Conservation (phyloP, 2,888 invertebrate genomes). For the Dimorphilus gyrociliatus region DNA sequence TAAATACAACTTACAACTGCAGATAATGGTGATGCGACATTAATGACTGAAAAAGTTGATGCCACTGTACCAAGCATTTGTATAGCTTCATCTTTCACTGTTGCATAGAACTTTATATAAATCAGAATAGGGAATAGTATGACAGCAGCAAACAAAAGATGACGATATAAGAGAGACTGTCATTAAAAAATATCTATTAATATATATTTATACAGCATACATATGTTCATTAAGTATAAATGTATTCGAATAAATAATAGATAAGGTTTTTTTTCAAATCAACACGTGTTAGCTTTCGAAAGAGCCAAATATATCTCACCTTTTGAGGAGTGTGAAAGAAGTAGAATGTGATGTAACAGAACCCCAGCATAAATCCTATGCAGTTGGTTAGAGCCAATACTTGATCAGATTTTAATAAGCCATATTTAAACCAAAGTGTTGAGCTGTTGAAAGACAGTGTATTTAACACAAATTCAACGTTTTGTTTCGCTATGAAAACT, state of each 20-base stretch:
- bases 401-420: slow-evolving; percentile 5
- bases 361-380: slow-evolving; percentile 4
- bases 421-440: slow-evolving; percentile 8
- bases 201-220: background rate
- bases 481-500: too few species aligned
- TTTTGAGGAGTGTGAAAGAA: slow-evolving; percentile 3
- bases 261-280: too few species aligned
- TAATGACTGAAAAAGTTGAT: slow-evolving; percentile 2
- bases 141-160: slow-evolving; percentile 1
- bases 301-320: slow-evolving; percentile 1
- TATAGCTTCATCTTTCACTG: slow-evolving; percentile 3
- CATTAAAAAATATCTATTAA: background rate
- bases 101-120: slow-evolving; percentile 6
- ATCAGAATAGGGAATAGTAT: slow-evolving; percentile 7
- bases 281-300: too few species aligned
- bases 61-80: slow-evolving; percentile 4
- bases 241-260: background rate
- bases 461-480: background rate
- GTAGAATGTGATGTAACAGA: slow-evolving; percentile 6
- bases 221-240: background rate
- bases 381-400: slow-evolving; percentile 4
- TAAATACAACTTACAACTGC: slow-evolving; percentile 5
- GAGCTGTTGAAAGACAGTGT: slow-evolving; percentile 4
- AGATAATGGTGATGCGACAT: slow-evolving; percentile 6
- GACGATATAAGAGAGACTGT: slow-evolving; percentile 2